phyloP scores from a whole-genome alignment of 2,113 vertebrate species.

The Mesembrinibis cayennensis region DNA sequence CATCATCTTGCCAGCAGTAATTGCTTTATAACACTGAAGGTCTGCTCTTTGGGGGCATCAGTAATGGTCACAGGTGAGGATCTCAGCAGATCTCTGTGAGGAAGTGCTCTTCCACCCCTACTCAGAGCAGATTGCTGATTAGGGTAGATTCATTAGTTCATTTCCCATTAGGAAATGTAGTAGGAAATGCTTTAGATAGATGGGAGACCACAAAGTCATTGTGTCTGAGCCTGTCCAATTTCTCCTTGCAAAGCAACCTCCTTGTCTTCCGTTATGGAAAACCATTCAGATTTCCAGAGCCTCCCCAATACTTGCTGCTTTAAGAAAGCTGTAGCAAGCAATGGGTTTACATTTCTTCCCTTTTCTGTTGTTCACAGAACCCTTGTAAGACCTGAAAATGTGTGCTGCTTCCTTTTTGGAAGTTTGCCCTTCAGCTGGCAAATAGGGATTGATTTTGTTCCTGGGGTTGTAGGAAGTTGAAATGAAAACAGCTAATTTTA shows the following conservation, averaged over 20 bases:
- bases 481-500: slow-evolving; percentile 12
- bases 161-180: neutral
- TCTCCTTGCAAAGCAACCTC: neutral
- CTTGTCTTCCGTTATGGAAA: neutral
- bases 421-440: neutral
- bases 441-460: neutral
- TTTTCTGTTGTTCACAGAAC: neutral
- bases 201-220: neutral
- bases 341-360: neutral
- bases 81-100: neutral
- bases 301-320: neutral
- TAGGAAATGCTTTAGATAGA: neutral
- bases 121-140: neutral
- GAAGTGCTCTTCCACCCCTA: neutral
- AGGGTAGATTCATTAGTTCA: neutral
- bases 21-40: neutral
- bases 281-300: neutral
- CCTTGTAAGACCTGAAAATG: neutral
- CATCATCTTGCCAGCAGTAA: neutral
- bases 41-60: neutral
- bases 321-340: neutral
- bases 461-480: neutral
- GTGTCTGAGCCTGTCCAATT: neutral
- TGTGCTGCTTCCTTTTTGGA: neutral
- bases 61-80: neutral